phyloP scores from a whole-genome alignment of 2,113 vertebrate species.

The Melanerpes aurifrons region DNA sequence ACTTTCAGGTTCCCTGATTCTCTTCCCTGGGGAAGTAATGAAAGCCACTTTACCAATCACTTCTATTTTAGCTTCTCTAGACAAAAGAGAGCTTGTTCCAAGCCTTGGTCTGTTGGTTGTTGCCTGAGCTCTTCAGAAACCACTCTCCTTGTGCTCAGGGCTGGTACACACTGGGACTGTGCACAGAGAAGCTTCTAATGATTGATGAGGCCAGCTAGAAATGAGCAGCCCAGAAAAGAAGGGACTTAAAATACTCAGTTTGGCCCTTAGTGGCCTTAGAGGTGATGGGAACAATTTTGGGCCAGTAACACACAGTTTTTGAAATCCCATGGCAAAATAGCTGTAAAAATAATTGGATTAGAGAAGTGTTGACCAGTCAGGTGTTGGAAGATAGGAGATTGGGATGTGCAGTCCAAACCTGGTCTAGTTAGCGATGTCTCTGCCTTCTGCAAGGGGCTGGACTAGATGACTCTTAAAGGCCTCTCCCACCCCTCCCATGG shows the following conservation, averaged over 20 bases:
- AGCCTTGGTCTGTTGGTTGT: neutral
- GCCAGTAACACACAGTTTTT: neutral
- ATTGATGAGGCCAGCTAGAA: neutral
- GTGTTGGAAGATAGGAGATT: neutral
- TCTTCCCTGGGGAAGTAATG: neutral
- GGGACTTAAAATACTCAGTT: neutral
- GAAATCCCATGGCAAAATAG: neutral
- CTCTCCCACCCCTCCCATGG: too few relatives aligned
- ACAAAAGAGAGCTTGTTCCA: constrained; percentile 9
- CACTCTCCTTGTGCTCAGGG: neutral
- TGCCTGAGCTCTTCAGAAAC: neutral
- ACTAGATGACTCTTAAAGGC: too few relatives aligned
- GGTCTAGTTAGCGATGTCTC: too few relatives aligned
- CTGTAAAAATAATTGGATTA: neutral
- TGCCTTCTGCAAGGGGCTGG: too few relatives aligned
- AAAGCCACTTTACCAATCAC: neutral
- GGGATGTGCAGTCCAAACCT: neutral
- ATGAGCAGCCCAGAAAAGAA: neutral
- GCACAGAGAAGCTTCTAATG: neutral
- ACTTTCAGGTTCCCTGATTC: neutral
- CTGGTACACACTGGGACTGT: neutral
- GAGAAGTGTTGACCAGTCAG: neutral
- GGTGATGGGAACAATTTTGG: neutral
- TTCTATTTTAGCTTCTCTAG: neutral
- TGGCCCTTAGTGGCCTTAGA: neutral